Base-by-base conservation (phyloP, 2,113 vertebrate species). In the Melanocharis versteri region DNA sequence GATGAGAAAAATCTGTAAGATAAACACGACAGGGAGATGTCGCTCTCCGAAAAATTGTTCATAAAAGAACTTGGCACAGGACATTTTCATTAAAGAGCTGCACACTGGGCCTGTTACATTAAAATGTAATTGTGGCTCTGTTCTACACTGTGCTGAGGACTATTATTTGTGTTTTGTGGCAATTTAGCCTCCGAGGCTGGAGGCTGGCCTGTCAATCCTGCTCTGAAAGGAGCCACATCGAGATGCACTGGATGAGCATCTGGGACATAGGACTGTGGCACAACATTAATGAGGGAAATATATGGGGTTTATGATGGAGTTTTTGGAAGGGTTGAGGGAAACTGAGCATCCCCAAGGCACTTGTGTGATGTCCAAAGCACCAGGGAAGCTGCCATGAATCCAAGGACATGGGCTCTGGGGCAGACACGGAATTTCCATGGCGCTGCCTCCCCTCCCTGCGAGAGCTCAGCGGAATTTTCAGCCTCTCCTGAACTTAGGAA, bases 371-470 rank as follows among this genome's bases (percentile, higher is more conserved):
- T 31, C 28, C 57, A 48, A 11, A 17, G 57, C 53, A 45, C 13
- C 60, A 58, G 65, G 78, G 75, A 87, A 69, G 68, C 0, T 83
- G 86, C 85, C 83, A 22, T 35, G 30, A 19, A 35, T 51, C 42
- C 90, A 91, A 35, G 44, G 39, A 9, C 23, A 17, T 0, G 35
- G 57, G 37, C 6, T 76, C 15, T 1, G 0, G 1, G 47, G 65
- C n/a, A 91, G 17, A 39, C 20, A 23, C 0, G 13, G 71, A 16
- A 24, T 80, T 77, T 57, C 48, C 71, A 60, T 50, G 90, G 79
- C 11, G 1, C 42, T 53, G 20, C 27, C 79, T 72, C 48, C 11
- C 39, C n/a, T 11, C 10, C 4, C 48, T 20, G 4, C 0, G 0
- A 35, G 85, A 75, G 39, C 75, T 61, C 85, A 60, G 47, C 1